These are phyloP conservation scores for Latrodectus geometricus DNA, from an alignment of 1,140 invertebrate species.

Conservation along the genomic window DNA sequence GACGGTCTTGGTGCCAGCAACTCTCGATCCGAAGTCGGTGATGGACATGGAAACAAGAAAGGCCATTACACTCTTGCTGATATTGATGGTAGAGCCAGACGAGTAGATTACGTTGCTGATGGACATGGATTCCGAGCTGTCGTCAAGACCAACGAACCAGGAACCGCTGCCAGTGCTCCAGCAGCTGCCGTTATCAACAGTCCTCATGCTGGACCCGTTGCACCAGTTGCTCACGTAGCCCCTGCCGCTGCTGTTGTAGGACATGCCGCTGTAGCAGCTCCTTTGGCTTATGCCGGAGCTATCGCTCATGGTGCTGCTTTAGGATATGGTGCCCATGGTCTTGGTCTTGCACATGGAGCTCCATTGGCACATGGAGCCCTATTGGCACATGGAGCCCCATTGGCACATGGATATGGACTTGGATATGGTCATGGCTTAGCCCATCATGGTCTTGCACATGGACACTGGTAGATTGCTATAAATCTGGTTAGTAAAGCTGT, in stretches of 20 bases:
- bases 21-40: constrained; percentile 62
- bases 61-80: constrained; percentile 45
- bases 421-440: neutral
- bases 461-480: too few species aligned
- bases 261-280: neutral
- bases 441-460: too few species aligned
- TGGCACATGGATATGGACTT: neutral
- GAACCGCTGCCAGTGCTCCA: constrained; percentile 61
- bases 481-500: too few species aligned
- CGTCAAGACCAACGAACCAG: constrained; percentile 65
- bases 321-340: neutral
- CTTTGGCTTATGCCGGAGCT: constrained; percentile 9
- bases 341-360: neutral
- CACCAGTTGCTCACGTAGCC: constrained; percentile 2
- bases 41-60: constrained; percentile 62
- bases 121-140: constrained; percentile 63
- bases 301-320: neutral
- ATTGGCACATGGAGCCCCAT: neutral
- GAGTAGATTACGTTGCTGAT: constrained; percentile 63
- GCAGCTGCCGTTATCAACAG: constrained; percentile 47
- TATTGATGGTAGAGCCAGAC: constrained; percentile 59
- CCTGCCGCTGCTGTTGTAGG: neutral
- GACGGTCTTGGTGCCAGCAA: constrained; percentile 63
- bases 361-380: neutral
- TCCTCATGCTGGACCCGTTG: constrained; percentile 9